A percentile compares a stretch with the other conserved stretches of the same genome.
Evolutionary conservation across 2,888 invertebrate species (phyloP).

Genomic region (Rhaphigaster nebulosa): DNA sequence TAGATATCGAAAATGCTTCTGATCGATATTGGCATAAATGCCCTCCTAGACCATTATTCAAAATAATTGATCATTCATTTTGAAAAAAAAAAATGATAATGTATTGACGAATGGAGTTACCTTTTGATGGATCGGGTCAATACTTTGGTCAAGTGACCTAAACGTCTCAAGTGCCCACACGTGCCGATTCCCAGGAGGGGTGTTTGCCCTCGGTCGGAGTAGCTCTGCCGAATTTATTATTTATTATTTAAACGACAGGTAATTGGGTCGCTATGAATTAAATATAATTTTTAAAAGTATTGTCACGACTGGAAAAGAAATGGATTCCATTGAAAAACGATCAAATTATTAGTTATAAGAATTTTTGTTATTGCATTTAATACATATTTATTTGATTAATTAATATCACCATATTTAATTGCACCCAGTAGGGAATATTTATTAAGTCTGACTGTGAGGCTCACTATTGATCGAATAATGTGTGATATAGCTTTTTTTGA

Average conservation of each 20-base stretch:
- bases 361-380: no score
- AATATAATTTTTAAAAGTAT: background rate
- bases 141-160: conserved; percentile 22
- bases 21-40: background rate
- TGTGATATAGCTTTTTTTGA: no score
- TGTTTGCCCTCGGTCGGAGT: background rate
- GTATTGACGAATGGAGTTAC: background rate
- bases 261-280: background rate
- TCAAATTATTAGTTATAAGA: no score
- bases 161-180: conserved; percentile 25
- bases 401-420: no score
- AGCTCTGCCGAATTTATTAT: background rate
- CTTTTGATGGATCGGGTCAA: background rate
- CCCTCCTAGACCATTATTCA: background rate
- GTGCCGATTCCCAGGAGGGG: background rate
- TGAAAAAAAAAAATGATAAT: background rate
- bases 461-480: no score
- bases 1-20: background rate
- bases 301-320: background rate
- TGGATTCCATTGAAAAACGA: background rate
- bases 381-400: no score
- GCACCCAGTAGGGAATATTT: no score
- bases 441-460: no score
- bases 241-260: background rate
- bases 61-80: background rate